phyloP scores from a whole-genome alignment of 2,797 vertebrate genomes.

The Epinephelus awoara region DNA sequence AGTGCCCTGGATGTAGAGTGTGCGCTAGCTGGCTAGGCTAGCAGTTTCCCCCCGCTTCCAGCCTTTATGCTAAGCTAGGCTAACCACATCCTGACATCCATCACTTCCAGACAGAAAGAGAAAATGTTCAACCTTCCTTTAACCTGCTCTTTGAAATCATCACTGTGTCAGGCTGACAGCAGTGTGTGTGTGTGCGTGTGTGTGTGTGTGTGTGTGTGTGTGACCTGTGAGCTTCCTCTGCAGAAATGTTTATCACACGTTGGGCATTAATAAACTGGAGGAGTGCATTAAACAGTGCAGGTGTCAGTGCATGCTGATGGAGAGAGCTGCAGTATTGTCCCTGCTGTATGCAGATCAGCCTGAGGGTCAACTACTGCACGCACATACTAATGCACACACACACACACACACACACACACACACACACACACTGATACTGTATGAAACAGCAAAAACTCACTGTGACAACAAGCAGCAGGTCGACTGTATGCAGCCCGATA shows the following conservation, averaged over 20 bases:
- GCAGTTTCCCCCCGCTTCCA: too few species aligned
- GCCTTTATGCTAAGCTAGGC: too few species aligned
- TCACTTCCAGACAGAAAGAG: too few species aligned
- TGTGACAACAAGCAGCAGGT: constrained; percentile 2
- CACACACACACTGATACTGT: constrained; percentile 13
- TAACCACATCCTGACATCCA: too few species aligned
- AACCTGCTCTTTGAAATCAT: too few species aligned
- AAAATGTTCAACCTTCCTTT: too few species aligned
- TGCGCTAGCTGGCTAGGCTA: too few species aligned
- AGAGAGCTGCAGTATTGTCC: constrained; percentile 78
- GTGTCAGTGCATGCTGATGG: constrained; percentile 86
- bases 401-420: constrained; percentile 49
- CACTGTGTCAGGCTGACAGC: too few species aligned
- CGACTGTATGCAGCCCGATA: background rate
- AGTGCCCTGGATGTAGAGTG: too few species aligned
- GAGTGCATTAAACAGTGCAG: constrained; percentile 86
- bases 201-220: constrained; percentile 31
- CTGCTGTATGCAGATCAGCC: constrained; percentile 83
- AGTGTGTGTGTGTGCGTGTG: constrained; percentile 7
- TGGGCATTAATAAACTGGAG: constrained; percentile 86
- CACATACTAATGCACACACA: constrained; percentile 77
- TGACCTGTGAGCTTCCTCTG: constrained; percentile 76
- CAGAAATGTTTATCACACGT: constrained; percentile 86
- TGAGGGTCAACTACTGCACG: constrained; percentile 72
- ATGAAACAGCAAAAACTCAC: constrained; percentile 31